Conservation (phyloP, 2,797 vertebrate genomes). For the Gadopsis bispinosus region DNA sequence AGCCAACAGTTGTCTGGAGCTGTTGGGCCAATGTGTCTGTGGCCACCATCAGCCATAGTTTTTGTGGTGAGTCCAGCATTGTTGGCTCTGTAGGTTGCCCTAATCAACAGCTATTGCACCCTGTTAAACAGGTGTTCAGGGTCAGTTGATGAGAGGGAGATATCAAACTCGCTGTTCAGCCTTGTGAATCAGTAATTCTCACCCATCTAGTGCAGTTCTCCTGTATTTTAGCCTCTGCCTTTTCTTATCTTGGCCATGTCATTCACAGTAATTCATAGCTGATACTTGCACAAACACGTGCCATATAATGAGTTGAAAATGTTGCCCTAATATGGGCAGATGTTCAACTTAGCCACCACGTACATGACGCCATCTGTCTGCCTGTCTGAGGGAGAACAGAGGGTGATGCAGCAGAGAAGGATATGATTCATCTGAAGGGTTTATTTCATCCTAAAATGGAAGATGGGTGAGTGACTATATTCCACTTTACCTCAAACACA, state of each 20-base stretch:
- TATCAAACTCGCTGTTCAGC: background rate
- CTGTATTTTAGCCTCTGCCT: background rate
- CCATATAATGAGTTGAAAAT: background rate
- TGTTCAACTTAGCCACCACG: background rate
- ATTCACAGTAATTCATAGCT: background rate
- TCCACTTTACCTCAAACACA: background rate
- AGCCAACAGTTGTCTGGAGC: background rate
- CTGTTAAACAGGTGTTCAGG: background rate
- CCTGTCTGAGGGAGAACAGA: background rate
- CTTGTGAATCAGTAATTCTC: background rate
- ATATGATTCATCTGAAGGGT: background rate
- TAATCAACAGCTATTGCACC: background rate
- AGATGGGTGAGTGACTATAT: background rate
- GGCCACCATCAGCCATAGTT: background rate
- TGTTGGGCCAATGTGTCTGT: background rate
- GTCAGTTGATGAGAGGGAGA: background rate
- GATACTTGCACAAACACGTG: too few relatives aligned
- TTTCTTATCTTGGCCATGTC: too few relatives aligned
- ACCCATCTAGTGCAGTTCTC: background rate
- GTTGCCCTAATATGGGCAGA: too few relatives aligned
- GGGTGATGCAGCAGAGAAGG: background rate
- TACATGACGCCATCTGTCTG: background rate
- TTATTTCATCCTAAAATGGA: conserved; percentile 19
- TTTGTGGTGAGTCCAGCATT: background rate
- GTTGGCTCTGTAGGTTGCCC: background rate